Evolutionary conservation across 2,888 invertebrate species (phyloP), one percentile per base, ranked within the genome.

Genomic region (Invenusta paracnida): DNA sequence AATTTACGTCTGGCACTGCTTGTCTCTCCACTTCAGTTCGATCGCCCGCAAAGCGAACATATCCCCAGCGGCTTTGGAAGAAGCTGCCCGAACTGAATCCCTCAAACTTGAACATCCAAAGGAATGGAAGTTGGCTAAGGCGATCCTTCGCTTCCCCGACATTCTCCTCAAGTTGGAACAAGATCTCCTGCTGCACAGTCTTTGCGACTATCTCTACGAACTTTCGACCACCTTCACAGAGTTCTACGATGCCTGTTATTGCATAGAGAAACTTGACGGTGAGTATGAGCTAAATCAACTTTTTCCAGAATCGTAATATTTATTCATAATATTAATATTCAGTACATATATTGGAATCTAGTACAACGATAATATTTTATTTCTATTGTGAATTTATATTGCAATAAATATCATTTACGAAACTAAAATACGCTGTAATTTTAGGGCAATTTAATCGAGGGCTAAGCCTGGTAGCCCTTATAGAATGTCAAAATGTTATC

Each of bases 241-340:
- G 91, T 99, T 99, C 92, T 99, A 99, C 92, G 97, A 98, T 90
- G 94, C 93, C 89, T 99, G 99, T 92, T 99, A 98, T 90, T 98
- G 98, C 90, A 94, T 99, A 84, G 96, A 98, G 91, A 97, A 96
- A 91, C n/a, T n/a, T n/a, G n/a, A n/a, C n/a, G n/a, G n/a, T n/a
- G n/a, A n/a, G n/a, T n/a, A n/a, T n/a, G n/a, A n/a, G n/a, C n/a
- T n/a, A n/a, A n/a, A n/a, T n/a, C n/a, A n/a, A n/a, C n/a, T n/a
- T n/a, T n/a, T n/a, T n/a, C n/a, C n/a, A n/a, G n/a, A n/a, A n/a
- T n/a, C n/a, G n/a, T n/a, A n/a, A n/a, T n/a, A n/a, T n/a, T n/a
- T n/a, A n/a, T n/a, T n/a, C n/a, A n/a, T n/a, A n/a, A n/a, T n/a
- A n/a, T n/a, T n/a, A n/a, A n/a, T n/a, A n/a, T n/a, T n/a, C n/a